Base-by-base conservation (phyloP, 2,113 vertebrate species). In the Gobio gobio region DNA sequence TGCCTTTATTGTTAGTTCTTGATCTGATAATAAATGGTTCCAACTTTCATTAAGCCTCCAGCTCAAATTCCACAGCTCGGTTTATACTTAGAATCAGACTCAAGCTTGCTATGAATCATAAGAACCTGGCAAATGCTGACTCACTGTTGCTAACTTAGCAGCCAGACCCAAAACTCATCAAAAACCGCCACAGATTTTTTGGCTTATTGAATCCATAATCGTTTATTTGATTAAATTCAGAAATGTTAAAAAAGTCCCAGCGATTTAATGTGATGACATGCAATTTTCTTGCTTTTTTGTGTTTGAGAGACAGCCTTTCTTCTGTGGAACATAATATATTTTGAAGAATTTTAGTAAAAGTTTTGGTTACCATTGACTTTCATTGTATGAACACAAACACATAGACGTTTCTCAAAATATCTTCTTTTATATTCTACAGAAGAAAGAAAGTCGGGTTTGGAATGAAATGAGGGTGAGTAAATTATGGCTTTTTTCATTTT, bases 101-200 rank as follows among this genome's bases (percentile, higher is more conserved):
- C 29, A 22, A 24, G 70, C 66, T 56, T 58, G 8, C 54, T 2
- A 29, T 76, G 56, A 63, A 47, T 83, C 70, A 83, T 29, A 75
- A 10, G 40, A 63, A 8, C 70, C 70, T n/a, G 6, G 5, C 40
- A 61, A 83, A 26, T 24, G 36, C 70, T 75, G 82, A 83, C 56
- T 83, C 72, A 83, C 29, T 83, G 64, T 72, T 83, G 80, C 64
- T 16, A 83, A 58, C 33, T 75, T 83, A 36, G 36, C 14, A 73
- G 22, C 14, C 56, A 59, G 56, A 40, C 20, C 45, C 5, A 26
- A 29, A 29, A 61, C 45, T 47, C 1, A 10, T 36, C 33, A 59
- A 29, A 45, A 45, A 78, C 12, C 16, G 2, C 36, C 36, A 45
- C 1, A 4, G 18, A 58, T 8, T 29, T 3, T 45, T 3, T 47